Percentiles rank a stretch among this genome's conserved stretches.
These are phyloP conservation scores for Pristionchus entomophagus DNA, from an alignment of 2,888 invertebrate genomes.

Conservation along the genomic window DNA sequence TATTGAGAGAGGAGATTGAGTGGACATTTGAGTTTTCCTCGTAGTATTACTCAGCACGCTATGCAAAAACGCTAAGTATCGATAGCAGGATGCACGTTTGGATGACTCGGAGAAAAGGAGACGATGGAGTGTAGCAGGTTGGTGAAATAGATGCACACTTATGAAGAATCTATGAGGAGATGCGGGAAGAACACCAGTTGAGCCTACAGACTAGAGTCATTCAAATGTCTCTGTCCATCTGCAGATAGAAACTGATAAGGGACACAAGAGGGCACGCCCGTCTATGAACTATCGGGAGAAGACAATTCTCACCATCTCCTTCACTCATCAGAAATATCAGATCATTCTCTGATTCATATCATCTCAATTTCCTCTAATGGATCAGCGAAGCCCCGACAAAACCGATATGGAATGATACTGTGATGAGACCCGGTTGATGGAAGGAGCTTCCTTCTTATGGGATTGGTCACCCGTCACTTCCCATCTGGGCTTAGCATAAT, in stretches of 20 bases:
- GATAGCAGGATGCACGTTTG: too few species aligned
- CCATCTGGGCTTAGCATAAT: too few species aligned
- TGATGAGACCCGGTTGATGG: too few species aligned
- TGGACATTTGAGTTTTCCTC: background rate
- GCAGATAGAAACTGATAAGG: conserved; percentile 37
- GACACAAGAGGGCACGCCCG: background rate
- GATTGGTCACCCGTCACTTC: too few species aligned
- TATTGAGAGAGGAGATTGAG: background rate
- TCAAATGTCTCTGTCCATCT: background rate
- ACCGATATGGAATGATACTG: too few species aligned
- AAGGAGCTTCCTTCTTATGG: too few species aligned
- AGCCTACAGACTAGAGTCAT: conserved; percentile 1
- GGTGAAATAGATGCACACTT: background rate
- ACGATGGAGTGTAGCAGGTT: background rate
- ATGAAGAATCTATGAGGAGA: background rate
- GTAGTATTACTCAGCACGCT: too few species aligned
- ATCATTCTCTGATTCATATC: too few species aligned
- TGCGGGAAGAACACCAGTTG: background rate
- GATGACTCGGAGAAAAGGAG: background rate
- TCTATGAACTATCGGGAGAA: too few species aligned
- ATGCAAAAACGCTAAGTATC: too few species aligned
- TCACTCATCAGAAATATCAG: too few species aligned
- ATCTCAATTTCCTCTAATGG: background rate
- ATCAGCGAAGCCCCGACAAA: background rate
- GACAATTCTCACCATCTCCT: too few species aligned